Conservation (phyloP, 2,888 invertebrate genomes). For the Griposia aprilina region DNA sequence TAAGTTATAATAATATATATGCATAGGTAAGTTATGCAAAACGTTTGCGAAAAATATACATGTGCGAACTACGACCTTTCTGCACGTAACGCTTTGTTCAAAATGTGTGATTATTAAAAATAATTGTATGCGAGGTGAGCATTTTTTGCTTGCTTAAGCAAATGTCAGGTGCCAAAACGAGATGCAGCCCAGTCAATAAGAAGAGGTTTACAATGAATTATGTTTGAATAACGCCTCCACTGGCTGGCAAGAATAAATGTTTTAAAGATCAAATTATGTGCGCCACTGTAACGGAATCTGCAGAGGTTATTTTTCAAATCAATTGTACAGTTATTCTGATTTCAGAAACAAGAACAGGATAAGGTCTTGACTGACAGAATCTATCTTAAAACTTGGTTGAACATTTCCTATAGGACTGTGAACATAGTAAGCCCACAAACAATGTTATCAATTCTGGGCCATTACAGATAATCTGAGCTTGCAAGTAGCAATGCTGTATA, state of each 20-base stretch:
- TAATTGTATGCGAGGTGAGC: constrained; percentile 41
- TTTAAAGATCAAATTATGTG: constrained; percentile 28
- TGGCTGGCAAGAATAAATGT: constrained; percentile 30
- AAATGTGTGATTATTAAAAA: constrained; percentile 46
- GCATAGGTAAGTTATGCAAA: constrained; percentile 30
- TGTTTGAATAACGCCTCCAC: constrained; percentile 38
- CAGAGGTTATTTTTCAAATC: constrained; percentile 29
- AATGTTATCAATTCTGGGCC: constrained; percentile 51
- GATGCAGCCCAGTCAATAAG: constrained; percentile 29
- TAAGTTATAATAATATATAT: constrained; percentile 14
- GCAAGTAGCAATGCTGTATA: constrained; percentile 24
- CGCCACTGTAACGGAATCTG: constrained; percentile 14
- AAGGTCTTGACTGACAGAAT: neutral
- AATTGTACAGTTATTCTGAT: neutral
- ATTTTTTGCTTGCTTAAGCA: constrained; percentile 54
- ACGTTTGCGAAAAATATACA: constrained; percentile 23
- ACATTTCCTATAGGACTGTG: neutral
- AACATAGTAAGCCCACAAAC: constrained; percentile 10
- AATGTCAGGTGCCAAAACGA: constrained; percentile 51
- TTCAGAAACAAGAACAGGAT: neutral
- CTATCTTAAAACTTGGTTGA: neutral
- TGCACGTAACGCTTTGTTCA: constrained; percentile 34
- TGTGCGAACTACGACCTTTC: constrained; percentile 43
- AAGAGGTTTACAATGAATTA: constrained; percentile 29
- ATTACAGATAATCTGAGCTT: constrained; percentile 39